These are phyloP conservation scores for Sarcophilus harrisii DNA, from an alignment of 2,797 vertebrate genomes.

Conservation along the genomic window DNA sequence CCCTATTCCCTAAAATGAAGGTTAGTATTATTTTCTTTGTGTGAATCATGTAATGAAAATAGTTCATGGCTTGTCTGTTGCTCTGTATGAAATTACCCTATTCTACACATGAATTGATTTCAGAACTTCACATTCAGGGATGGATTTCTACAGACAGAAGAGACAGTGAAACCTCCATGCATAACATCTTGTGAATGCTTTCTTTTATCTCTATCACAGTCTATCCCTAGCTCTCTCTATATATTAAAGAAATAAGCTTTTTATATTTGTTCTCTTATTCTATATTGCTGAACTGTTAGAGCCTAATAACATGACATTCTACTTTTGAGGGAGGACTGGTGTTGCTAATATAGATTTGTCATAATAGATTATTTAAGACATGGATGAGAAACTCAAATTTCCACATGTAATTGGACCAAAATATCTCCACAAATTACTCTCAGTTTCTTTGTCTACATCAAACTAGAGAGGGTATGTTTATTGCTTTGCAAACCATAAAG, in stretches of 20 bases:
- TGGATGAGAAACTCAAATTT: background rate
- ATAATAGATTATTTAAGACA: constrained; percentile 27
- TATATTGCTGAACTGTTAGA: background rate
- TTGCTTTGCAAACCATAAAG: background rate
- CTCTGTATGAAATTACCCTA: background rate
- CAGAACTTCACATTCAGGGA: background rate
- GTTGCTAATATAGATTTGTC: background rate
- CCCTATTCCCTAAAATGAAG: background rate
- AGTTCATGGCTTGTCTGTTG: background rate
- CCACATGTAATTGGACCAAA: background rate
- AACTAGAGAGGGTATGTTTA: background rate
- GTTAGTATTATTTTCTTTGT: background rate
- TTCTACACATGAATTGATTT: background rate
- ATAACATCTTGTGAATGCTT: background rate
- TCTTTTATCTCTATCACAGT: background rate
- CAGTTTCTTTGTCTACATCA: background rate
- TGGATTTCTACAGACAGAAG: background rate
- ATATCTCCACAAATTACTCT: background rate
- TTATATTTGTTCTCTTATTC: background rate
- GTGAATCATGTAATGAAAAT: background rate
- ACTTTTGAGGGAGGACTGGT: background rate
- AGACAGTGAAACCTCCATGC: background rate
- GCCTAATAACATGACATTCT: background rate
- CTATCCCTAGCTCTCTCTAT: background rate
- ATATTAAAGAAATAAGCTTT: background rate